phyloP scores from a whole-genome alignment of 1,140 invertebrate species.

The Dendroctonus valens region DNA sequence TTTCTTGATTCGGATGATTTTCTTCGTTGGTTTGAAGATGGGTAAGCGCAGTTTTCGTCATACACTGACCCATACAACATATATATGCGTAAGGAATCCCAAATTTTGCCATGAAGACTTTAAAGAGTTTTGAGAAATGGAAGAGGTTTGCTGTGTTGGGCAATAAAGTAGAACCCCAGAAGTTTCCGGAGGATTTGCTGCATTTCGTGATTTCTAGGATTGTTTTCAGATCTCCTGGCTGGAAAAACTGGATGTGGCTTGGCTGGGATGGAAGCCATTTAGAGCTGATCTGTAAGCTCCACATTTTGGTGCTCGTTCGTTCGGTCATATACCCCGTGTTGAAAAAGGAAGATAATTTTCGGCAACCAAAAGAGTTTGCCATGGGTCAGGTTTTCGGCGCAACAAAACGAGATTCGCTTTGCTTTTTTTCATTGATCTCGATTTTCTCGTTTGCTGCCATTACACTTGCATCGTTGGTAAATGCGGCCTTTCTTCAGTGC shows the following conservation, averaged over 20 bases:
- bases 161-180: no score
- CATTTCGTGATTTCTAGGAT: no score
- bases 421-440: no score
- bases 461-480: no score
- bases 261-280: no score
- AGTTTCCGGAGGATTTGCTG: no score
- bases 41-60: background rate
- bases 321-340: conserved; percentile 20
- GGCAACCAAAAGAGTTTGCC: conserved; percentile 23
- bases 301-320: conserved; percentile 1
- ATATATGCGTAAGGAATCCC: conserved; percentile 40
- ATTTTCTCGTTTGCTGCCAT: no score
- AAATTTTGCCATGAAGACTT: conserved; percentile 26
- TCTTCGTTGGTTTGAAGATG: background rate
- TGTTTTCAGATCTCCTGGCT: no score
- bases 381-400: conserved; percentile 23
- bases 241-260: no score
- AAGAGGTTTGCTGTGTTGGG: no score
- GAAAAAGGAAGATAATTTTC: conserved; percentile 13
- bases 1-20: background rate
- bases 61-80: conserved; percentile 44
- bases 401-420: no score
- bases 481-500: no score
- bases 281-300: background rate
- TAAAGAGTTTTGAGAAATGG: background rate